Conservation (phyloP, 1,140 invertebrate species). For the Drosophila azteca region DNA sequence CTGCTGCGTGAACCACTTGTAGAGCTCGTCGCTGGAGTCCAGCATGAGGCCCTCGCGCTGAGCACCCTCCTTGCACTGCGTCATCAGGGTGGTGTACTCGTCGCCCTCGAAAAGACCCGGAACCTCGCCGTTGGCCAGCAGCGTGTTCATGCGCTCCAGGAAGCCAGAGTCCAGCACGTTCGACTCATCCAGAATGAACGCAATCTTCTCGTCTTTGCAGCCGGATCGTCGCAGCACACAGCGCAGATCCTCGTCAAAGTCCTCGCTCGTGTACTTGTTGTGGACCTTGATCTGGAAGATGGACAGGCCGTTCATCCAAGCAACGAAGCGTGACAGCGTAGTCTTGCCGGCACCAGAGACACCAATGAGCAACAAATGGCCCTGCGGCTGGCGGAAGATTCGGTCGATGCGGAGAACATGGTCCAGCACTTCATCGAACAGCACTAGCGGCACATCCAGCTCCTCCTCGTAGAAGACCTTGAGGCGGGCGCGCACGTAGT, state of each 20-base stretch:
- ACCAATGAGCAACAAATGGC: constrained; percentile 97
- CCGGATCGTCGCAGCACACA: constrained; percentile 96
- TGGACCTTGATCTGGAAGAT: constrained; percentile 99
- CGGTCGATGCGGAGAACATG: constrained; percentile 99
- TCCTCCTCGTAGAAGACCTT: constrained; percentile 99
- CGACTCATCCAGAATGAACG: constrained; percentile 99
- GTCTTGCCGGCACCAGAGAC: constrained; percentile 99
- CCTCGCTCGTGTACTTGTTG: constrained; percentile 99
- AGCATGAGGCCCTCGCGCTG: constrained; percentile 99
- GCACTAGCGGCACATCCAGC: constrained; percentile 97
- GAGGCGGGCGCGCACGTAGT: constrained; percentile 98
- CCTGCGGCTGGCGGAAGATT: constrained; percentile 99
- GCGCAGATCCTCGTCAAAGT: constrained; percentile 99
- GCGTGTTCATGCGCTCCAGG: constrained; percentile 99
- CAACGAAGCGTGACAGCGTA: constrained; percentile 98
- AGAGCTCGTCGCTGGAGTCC: constrained; percentile 98
- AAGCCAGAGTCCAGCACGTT: constrained; percentile 99
- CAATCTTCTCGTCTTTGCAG: constrained; percentile 99
- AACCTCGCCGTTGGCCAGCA: constrained; percentile 98
- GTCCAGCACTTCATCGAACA: constrained; percentile 99
- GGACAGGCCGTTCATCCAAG: constrained; percentile 99
- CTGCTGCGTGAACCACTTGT: constrained; percentile 98
- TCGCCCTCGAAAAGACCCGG: constrained; percentile 97
- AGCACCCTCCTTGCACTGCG: constrained; percentile 99
- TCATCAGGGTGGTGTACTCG: constrained; percentile 99